A percentile compares a stretch with the other conserved stretches of the same genome.
phyloP scores from a whole-genome alignment of 2,888 invertebrate species.

The Aricia artaxerxes region DNA sequence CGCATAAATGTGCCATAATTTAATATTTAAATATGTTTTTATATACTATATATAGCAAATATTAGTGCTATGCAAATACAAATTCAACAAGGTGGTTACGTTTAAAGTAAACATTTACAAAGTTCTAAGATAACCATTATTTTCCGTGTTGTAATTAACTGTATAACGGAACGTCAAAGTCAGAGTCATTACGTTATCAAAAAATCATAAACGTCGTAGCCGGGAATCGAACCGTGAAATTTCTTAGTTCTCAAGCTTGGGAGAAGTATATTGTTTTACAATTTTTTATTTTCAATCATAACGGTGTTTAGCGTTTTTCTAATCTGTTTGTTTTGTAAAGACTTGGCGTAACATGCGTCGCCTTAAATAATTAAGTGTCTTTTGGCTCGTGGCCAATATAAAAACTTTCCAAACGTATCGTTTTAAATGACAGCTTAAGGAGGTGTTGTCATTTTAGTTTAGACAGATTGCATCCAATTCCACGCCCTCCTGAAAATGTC shows the following conservation, averaged over 20 bases:
- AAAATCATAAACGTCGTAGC: conserved; percentile 1
- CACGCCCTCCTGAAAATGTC: too few relatives aligned
- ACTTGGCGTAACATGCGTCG: too few relatives aligned
- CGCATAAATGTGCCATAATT: too few relatives aligned
- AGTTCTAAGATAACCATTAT: neutral
- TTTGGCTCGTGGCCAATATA: too few relatives aligned
- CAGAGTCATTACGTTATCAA: conserved; percentile 21
- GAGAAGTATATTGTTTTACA: neutral
- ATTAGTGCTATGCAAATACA: neutral
- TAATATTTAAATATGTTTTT: too few relatives aligned
- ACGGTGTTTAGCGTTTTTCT: neutral
- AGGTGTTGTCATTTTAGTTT: too few relatives aligned
- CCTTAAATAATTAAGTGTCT: too few relatives aligned
- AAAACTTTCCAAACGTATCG: too few relatives aligned
- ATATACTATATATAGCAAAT: neutral
- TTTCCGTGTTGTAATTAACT: conserved; percentile 15
- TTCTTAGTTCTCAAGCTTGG: conserved; percentile 3
- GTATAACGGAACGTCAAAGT: conserved; percentile 23
- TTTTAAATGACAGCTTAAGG: too few relatives aligned
- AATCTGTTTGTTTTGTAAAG: too few relatives aligned
- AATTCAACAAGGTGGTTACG: neutral
- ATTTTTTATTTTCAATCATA: neutral
- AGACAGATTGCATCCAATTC: too few relatives aligned
- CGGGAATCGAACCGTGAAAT: conserved; percentile 28
- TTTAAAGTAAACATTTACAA: neutral